Percentiles rank a stretch among this genome's conserved stretches.
Conservation (phyloP, 2,113 vertebrate genomes). For the Tupaia chinensis region DNA sequence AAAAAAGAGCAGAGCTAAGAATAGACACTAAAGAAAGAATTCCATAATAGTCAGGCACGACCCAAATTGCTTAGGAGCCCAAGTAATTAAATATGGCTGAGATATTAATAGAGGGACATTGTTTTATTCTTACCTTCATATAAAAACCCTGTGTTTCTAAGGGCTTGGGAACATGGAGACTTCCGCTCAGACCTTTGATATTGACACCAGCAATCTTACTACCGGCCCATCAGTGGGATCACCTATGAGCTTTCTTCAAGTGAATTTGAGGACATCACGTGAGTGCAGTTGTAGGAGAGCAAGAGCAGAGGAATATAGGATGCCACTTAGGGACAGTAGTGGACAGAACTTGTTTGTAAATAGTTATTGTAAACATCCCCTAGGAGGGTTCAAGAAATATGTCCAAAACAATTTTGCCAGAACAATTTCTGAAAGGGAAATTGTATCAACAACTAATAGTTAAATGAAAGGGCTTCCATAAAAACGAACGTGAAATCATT, state of each 20-base stretch:
- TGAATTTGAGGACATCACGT: background rate
- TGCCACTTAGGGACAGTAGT: background rate
- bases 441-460: background rate
- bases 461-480: background rate
- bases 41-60: background rate
- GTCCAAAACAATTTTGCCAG: background rate
- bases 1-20: background rate
- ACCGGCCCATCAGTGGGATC: background rate
- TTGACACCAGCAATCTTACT: background rate
- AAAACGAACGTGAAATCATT: background rate
- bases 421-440: conserved; percentile 10
- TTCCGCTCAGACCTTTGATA: background rate
- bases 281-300: background rate
- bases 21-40: background rate
- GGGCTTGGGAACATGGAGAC: background rate
- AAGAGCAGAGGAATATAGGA: background rate
- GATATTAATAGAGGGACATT: background rate
- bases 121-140: background rate
- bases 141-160: background rate
- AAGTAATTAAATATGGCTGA: background rate
- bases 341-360: background rate
- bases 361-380: background rate
- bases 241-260: background rate
- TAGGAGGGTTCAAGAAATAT: background rate
- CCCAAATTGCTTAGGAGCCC: background rate